Conservation (phyloP, 2,888 invertebrate species). For the Dromius quadrimaculatus region DNA sequence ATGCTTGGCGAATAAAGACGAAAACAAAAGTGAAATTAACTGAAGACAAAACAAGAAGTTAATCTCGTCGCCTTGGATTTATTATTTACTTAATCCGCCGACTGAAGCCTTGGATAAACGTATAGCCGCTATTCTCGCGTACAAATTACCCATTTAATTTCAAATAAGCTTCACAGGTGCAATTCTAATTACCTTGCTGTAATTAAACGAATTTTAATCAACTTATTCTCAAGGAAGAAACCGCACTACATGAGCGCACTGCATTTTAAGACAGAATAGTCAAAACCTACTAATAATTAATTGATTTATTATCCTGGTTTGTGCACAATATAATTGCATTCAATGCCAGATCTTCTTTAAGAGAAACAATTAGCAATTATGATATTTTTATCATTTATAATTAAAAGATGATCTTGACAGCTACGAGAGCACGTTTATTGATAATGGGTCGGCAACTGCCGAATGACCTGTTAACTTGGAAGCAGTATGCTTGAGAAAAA, state of each 20-base stretch:
- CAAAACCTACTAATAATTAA: too few relatives aligned
- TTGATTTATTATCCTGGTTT: too few relatives aligned
- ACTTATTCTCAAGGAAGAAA: slow-evolving; percentile 5
- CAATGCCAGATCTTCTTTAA: too few relatives aligned
- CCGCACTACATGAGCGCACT: slow-evolving; percentile 9
- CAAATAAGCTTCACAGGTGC: slow-evolving; percentile 41
- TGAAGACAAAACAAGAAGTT: slow-evolving; percentile 30
- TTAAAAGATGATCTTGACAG: too few relatives aligned
- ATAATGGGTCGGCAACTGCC: too few relatives aligned
- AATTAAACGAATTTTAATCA: slow-evolving; percentile 42
- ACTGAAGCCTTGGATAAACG: slow-evolving; percentile 22
- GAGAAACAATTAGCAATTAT: too few relatives aligned
- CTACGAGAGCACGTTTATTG: too few relatives aligned
- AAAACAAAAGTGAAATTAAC: slow-evolving; percentile 34
- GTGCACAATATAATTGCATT: too few relatives aligned
- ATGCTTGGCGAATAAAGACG: too few relatives aligned
- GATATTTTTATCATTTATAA: too few relatives aligned
- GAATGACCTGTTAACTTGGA: too few relatives aligned
- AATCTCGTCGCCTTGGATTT: slow-evolving; percentile 36
- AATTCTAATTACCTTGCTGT: slow-evolving; percentile 29
- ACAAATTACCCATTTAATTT: slow-evolving; percentile 46
- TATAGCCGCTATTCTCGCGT: slow-evolving; percentile 33
- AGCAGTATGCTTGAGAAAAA: too few relatives aligned
- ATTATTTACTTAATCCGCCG: slow-evolving; percentile 39
- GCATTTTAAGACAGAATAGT: slow-evolving; percentile 18